Conservation (phyloP, 2,888 invertebrate species). For the Neocrepidodera transversa region DNA sequence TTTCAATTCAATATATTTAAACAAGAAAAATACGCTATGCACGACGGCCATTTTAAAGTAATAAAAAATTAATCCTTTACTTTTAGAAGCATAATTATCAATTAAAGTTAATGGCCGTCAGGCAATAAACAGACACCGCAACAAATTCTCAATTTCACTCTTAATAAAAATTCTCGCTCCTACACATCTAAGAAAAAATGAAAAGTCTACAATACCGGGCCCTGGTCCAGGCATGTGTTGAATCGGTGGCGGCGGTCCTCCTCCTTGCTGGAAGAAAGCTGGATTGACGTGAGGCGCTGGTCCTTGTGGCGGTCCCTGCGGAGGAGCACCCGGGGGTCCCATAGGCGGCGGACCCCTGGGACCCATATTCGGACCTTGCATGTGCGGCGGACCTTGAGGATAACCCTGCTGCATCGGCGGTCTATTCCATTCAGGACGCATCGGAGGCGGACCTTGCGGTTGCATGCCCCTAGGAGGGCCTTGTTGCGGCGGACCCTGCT, state of each 20-base stretch:
- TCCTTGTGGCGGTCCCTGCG: slow-evolving; percentile 63
- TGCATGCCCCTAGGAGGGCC: slow-evolving; percentile 65
- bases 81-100: too few species aligned
- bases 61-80: too few species aligned
- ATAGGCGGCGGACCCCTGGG: slow-evolving; percentile 67
- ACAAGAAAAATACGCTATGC: background rate
- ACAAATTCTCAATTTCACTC: slow-evolving; percentile 1
- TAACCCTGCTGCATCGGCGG: slow-evolving; percentile 77
- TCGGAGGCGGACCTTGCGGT: slow-evolving; percentile 70
- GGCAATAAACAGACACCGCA: background rate
- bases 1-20: background rate
- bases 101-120: background rate
- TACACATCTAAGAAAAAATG: slow-evolving; percentile 33
- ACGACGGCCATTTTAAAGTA: background rate
- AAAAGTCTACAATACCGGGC: slow-evolving; percentile 41
- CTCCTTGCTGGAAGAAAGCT: slow-evolving; percentile 87
- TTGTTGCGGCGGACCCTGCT: slow-evolving; percentile 68
- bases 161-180: slow-evolving; percentile 19
- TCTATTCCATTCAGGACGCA: slow-evolving; percentile 77
- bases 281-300: slow-evolving; percentile 97
- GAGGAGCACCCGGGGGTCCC: slow-evolving; percentile 62
- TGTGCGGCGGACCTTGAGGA: slow-evolving; percentile 74
- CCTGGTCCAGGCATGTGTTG: slow-evolving; percentile 63
- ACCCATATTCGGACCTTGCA: slow-evolving; percentile 68
- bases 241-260: slow-evolving; percentile 65